Conservation (phyloP, 2,888 invertebrate species). For the Ptilodon capucinus region DNA sequence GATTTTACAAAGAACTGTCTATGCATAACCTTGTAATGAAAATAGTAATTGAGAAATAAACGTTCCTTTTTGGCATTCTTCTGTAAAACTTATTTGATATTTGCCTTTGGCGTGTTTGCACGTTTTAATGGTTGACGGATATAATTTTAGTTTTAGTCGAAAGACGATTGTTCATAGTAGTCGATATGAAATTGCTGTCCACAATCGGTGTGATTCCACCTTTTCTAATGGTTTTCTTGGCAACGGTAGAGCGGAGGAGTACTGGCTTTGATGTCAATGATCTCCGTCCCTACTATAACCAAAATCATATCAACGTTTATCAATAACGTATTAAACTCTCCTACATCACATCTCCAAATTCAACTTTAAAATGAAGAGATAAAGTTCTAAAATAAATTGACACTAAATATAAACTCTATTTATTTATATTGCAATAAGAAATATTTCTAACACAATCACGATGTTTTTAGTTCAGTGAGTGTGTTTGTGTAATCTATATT, state of each 20-base stretch:
- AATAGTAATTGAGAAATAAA: too few species aligned
- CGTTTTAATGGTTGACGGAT: neutral
- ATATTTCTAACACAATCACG: neutral
- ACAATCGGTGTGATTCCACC: neutral
- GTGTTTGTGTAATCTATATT: neutral
- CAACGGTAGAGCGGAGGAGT: conserved; percentile 17
- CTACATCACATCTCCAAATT: neutral
- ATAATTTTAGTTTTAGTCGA: neutral
- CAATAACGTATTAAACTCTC: neutral
- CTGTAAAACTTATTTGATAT: too few species aligned
- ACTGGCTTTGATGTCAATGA: conserved; percentile 29
- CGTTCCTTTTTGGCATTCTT: too few species aligned
- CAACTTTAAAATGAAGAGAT: neutral
- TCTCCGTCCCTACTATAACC: conserved; percentile 25
- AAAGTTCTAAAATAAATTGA: neutral
- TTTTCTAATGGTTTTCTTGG: conserved; percentile 23
- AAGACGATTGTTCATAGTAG: too few species aligned
- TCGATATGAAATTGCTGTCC: neutral
- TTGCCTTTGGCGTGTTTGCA: too few species aligned
- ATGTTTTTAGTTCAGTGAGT: neutral
- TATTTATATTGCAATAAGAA: neutral
- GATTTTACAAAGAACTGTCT: too few species aligned
- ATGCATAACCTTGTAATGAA: too few species aligned
- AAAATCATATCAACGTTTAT: conserved; percentile 2
- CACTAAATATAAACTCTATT: neutral